Percentiles rank a stretch among this genome's conserved stretches.
These are phyloP conservation scores for Xanthorhoe designata DNA, from an alignment of 2,888 invertebrate genomes.

Conservation along the genomic window DNA sequence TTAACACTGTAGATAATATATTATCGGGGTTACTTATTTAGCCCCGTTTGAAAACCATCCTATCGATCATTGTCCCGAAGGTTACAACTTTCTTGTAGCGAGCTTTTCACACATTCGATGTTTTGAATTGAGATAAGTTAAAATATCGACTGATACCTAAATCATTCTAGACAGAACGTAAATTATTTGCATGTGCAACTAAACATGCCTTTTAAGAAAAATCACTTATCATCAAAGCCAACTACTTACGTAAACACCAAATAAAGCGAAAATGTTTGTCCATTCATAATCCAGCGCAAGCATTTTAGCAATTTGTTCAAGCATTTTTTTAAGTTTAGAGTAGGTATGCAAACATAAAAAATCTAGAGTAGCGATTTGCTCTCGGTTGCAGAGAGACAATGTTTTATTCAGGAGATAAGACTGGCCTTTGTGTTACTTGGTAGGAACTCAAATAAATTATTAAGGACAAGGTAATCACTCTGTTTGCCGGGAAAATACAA, in stretches of 20 bases:
- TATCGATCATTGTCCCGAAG: slow-evolving; percentile 16
- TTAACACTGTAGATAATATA: too few species aligned
- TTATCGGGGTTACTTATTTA: slow-evolving; percentile 8
- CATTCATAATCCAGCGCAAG: slow-evolving; percentile 11
- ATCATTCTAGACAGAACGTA: too few species aligned
- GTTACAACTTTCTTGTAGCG: slow-evolving; percentile 15
- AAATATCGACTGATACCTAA: background rate
- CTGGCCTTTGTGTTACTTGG: slow-evolving; percentile 75
- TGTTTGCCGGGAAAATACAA: slow-evolving; percentile 67
- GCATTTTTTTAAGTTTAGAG: slow-evolving; percentile 37
- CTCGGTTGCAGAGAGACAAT: slow-evolving; percentile 64
- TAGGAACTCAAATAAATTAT: slow-evolving; percentile 77
- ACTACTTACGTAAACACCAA: background rate
- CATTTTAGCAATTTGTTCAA: slow-evolving; percentile 25
- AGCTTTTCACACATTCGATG: slow-evolving; percentile 12
- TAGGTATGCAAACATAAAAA: slow-evolving; percentile 55
- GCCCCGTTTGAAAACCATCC: slow-evolving; percentile 8
- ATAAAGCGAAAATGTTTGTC: background rate
- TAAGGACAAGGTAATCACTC: slow-evolving; percentile 76
- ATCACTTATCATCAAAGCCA: too few species aligned
- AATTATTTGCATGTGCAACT: too few species aligned
- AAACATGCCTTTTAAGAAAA: too few species aligned
- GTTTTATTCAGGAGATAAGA: slow-evolving; percentile 77
- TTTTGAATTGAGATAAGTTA: slow-evolving; percentile 11
- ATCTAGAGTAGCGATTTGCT: slow-evolving; percentile 61